Conservation (phyloP, 2,797 vertebrate species). For the Oreonectes daqikongensis region DNA sequence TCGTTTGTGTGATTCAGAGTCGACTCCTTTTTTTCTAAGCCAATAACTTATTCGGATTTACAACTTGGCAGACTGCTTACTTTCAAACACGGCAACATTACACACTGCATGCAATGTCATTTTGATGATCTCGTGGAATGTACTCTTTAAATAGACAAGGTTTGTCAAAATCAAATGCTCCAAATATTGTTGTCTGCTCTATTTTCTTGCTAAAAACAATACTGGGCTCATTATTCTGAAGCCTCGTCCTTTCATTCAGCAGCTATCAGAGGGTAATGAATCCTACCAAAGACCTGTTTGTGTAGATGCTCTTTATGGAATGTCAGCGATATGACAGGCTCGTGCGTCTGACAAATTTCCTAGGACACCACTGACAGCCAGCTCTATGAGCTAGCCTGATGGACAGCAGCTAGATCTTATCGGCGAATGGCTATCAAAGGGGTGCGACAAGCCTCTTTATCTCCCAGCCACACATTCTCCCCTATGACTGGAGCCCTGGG, state of each 20-base stretch:
- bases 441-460: constrained; percentile 74
- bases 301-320: constrained; percentile 51
- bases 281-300: constrained; percentile 52
- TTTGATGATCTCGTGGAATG: no score
- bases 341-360: constrained; percentile 64
- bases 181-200: constrained; percentile 12
- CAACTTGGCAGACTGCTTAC: no score
- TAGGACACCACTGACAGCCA: constrained; percentile 66
- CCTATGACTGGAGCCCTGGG: constrained; percentile 65
- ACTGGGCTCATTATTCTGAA: constrained; percentile 36
- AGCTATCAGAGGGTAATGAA: constrained; percentile 51
- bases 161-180: constrained; percentile 25
- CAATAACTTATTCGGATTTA: no score
- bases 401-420: constrained; percentile 72
- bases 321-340: constrained; percentile 57
- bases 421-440: constrained; percentile 72
- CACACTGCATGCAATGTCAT: no score
- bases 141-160: neutral
- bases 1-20: no score
- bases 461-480: constrained; percentile 72
- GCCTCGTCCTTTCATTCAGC: constrained; percentile 41
- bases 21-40: no score
- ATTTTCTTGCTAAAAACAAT: constrained; percentile 29
- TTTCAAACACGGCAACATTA: no score
- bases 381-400: constrained; percentile 68